Base-by-base conservation (phyloP, 1,140 invertebrate species). In the Zaprionus ghesquierei region DNA sequence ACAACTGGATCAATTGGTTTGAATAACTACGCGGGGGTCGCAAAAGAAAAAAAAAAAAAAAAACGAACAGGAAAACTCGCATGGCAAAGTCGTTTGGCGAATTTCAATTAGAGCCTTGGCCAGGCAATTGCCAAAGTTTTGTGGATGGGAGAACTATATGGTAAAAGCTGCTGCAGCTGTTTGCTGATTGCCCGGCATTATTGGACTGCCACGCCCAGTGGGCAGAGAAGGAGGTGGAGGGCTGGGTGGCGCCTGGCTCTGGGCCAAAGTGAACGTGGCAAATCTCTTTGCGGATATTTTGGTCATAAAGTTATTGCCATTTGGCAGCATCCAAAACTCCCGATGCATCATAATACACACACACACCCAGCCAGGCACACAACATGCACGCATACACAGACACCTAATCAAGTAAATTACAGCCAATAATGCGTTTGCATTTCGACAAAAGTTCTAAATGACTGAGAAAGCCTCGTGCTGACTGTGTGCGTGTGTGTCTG, bases 381-480 rank as follows among this genome's bases (percentile, higher is more conserved):
- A 29, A 63, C 22, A 46, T 23, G 12, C 1, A 44, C 9, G 38
- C 5, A 63, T 33, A 27, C 15, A 18, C 13, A 44, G 41, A 56
- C 55, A 61, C 23, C 59, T 61, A 74, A 69, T 61, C 70, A 60
- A 55, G 63, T 68, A 59, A 68, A 68, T 70, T 74, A 74, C 59
- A 63, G 56, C 59, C 62, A 69, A 63, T 69, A 69, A 74, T 69
- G 59, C 65, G 66, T 69, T 74, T 63, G 51, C 53, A 69, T 72
- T 69, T 69, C 58, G 58, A 12, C 51, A 56, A 69, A 41, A 69
- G 50, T 62, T 58, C 18, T 31, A 63, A 58, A 63, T 74, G 56
- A 35, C 64, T 49, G 29, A 12, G 18, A 31, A 41, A 59, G 50
- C 56, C 65, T 10, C 13, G n/a, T 4, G 18, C 49, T n/a, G 2